Evolutionary conservation across 2,113 vertebrate genomes (phyloP).

Genomic region (Pluvialis apricaria): DNA sequence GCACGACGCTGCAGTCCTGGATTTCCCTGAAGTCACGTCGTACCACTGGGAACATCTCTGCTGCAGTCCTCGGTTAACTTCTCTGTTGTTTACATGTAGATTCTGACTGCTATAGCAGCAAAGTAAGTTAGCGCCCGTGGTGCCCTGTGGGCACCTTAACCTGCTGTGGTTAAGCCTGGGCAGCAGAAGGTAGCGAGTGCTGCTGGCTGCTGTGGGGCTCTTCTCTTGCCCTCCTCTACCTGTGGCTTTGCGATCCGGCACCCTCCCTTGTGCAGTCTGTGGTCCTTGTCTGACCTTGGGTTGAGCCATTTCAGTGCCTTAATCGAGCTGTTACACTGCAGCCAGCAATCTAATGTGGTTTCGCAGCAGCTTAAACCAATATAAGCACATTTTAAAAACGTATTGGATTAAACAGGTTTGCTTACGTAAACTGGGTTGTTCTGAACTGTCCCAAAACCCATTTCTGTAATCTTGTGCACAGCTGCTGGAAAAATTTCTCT

Average conservation of each 20-base stretch:
- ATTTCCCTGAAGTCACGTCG: neutral
- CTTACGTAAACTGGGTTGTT: neutral
- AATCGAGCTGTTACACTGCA: neutral
- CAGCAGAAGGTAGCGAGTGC: neutral
- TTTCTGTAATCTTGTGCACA: neutral
- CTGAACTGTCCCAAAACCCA: neutral
- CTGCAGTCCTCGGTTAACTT: neutral
- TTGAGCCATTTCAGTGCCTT: neutral
- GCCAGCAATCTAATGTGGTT: neutral
- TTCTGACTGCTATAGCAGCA: neutral
- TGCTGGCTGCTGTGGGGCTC: neutral
- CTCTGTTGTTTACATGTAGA: neutral
- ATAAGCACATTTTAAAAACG: neutral
- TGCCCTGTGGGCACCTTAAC: neutral
- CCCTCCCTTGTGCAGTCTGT: neutral
- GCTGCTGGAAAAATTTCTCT: neutral
- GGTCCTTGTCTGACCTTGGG: slow-evolving; percentile 11
- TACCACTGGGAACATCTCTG: neutral
- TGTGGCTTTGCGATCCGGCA: neutral
- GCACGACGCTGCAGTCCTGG: neutral
- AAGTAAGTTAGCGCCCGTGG: fast-evolving
- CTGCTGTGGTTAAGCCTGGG: neutral
- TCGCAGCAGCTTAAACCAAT: neutral
- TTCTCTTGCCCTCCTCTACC: neutral
- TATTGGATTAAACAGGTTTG: neutral